Percentiles rank a stretch among this genome's conserved stretches.
phyloP scores from a whole-genome alignment of 2,797 vertebrate genomes.

The Lacerta viridis region DNA sequence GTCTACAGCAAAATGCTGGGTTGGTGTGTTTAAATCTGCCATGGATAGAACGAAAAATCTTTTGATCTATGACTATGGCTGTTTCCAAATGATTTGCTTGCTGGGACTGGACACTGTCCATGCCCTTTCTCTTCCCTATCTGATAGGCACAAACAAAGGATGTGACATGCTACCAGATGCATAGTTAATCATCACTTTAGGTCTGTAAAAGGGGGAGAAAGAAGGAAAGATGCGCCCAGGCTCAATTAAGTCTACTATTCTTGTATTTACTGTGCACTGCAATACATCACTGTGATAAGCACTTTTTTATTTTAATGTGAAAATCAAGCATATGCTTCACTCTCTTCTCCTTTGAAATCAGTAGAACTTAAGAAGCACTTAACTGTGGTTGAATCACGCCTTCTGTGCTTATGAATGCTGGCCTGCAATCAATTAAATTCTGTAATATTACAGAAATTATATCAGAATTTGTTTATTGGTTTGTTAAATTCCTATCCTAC shows the following conservation, averaged over 20 bases:
- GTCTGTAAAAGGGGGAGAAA: slow-evolving; percentile 61
- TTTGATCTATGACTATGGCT: slow-evolving; percentile 91
- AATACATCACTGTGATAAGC: slow-evolving; percentile 14
- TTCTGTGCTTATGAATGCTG: not conserved
- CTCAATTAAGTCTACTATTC: slow-evolving; percentile 74
- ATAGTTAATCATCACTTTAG: slow-evolving; percentile 83
- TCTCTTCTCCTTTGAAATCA: not conserved
- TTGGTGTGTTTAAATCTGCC: slow-evolving; percentile 81
- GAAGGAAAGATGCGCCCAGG: slow-evolving; percentile 57
- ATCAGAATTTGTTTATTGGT: not conserved
- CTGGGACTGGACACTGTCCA: slow-evolving; percentile 89
- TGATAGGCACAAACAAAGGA: slow-evolving; percentile 85
- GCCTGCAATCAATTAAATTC: too few relatives aligned
- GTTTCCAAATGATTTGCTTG: slow-evolving; percentile 91
- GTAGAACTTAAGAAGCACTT: not conserved
- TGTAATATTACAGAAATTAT: not conserved
- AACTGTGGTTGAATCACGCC: not conserved
- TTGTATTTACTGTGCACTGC: slow-evolving; percentile 62
- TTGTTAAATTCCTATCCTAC: not conserved
- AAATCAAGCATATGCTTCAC: not conserved
- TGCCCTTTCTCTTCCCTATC: slow-evolving; percentile 85
- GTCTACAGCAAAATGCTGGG: slow-evolving; percentile 77
- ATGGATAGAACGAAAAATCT: slow-evolving; percentile 85
- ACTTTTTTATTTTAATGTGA: not conserved
- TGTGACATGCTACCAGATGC: slow-evolving; percentile 84